Conservation (phyloP, 2,888 invertebrate genomes). For the Polietes domitor region DNA sequence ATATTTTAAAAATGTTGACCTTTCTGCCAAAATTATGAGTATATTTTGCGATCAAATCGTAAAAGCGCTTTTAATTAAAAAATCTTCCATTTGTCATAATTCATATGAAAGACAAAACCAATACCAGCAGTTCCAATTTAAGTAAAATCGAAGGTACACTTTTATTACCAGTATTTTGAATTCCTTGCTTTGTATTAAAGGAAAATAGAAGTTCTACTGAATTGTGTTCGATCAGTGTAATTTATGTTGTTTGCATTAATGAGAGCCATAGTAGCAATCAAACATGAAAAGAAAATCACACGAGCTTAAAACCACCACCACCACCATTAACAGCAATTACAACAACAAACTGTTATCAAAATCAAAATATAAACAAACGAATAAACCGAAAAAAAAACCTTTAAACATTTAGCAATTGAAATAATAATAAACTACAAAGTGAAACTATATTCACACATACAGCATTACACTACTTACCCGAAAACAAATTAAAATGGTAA, state of each 20-base stretch:
- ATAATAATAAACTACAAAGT: neutral
- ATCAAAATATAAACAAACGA: constrained; percentile 23
- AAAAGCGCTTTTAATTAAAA: too few species aligned
- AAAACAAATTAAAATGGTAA: constrained; percentile 33
- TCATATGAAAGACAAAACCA: too few species aligned
- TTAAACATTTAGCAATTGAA: neutral
- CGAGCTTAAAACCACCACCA: constrained; percentile 56
- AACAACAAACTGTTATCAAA: constrained; percentile 21
- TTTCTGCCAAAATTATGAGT: too few species aligned
- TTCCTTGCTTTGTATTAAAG: too few species aligned
- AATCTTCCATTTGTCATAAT: too few species aligned
- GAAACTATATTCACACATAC: neutral
- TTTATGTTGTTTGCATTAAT: too few species aligned
- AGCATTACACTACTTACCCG: neutral
- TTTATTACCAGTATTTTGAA: too few species aligned
- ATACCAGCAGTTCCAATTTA: too few species aligned
- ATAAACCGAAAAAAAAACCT: neutral
- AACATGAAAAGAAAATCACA: constrained; percentile 39
- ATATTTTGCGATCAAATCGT: neutral
- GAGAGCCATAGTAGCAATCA: neutral
- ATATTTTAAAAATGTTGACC: too few species aligned
- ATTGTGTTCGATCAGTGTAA: too few species aligned
- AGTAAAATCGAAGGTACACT: too few species aligned
- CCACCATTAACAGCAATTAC: constrained; percentile 25
- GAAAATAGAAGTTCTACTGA: too few species aligned